Evolutionary conservation across 2,888 invertebrate species (phyloP).

Genomic region (Andrena trimmerana): DNA sequence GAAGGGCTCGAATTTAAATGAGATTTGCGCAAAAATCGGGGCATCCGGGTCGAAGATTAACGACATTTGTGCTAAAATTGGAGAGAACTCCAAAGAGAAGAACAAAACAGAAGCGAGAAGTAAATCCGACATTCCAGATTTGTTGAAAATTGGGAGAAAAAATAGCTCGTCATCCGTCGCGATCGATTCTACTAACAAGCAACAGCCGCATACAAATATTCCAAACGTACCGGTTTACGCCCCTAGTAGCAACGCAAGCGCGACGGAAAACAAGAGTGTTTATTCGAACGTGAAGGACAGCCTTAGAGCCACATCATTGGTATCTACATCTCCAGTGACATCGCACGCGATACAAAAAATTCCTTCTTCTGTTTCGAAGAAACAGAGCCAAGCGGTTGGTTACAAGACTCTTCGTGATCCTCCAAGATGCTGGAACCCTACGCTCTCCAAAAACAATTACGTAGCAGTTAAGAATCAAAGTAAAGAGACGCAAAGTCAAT

Average conservation of each 20-base stretch:
- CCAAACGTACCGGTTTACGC: conserved; percentile 82
- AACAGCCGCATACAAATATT: conserved; percentile 74
- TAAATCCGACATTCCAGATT: conserved; percentile 81
- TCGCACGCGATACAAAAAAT: conserved; percentile 66
- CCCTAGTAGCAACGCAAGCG: conserved; percentile 73
- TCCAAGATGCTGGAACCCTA: conserved; percentile 88
- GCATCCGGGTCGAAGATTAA: conserved; percentile 82
- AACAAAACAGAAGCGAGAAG: conserved; percentile 78
- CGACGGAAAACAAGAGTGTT: conserved; percentile 61
- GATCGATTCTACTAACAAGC: conserved; percentile 36
- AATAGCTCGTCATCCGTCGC: conserved; percentile 58
- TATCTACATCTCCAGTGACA: conserved; percentile 26
- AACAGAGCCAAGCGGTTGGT: conserved; percentile 84
- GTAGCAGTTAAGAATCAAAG: conserved; percentile 82
- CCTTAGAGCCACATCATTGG: conserved; percentile 38
- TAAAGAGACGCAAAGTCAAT: conserved; percentile 77
- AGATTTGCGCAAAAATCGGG: conserved; percentile 81
- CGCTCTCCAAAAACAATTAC: conserved; percentile 86
- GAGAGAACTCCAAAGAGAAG: conserved; percentile 83
- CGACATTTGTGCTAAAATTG: conserved; percentile 83
- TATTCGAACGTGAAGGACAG: conserved; percentile 52
- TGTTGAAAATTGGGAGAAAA: conserved; percentile 81
- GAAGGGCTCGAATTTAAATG: conserved; percentile 80
- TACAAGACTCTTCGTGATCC: conserved; percentile 88
- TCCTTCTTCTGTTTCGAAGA: conserved; percentile 66